Evolutionary conservation across 1,140 invertebrate genomes (phyloP).

Genomic region (Dreissena polymorpha): DNA sequence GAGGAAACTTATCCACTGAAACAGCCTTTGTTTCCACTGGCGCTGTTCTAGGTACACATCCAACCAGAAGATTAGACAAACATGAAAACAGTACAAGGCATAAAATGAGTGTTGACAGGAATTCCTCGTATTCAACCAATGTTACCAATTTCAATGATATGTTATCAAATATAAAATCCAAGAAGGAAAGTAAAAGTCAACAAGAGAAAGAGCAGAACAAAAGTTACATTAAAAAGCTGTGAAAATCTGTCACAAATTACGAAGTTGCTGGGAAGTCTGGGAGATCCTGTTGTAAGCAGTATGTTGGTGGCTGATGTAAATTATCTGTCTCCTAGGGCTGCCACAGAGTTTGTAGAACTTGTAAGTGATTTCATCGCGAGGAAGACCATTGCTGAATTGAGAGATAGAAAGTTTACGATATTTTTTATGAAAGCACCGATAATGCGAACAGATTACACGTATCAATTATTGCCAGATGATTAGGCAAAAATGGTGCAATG

Average conservation of each 20-base stretch:
- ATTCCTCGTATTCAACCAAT: conserved; percentile 4
- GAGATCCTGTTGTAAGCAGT: background rate
- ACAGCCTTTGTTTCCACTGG: conserved; percentile 24
- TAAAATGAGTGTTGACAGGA: background rate
- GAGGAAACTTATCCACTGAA: background rate
- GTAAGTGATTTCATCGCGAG: conserved; percentile 11
- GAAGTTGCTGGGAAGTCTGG: conserved; percentile 12
- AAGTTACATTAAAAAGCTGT: conserved; percentile 14
- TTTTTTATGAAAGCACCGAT: conserved; percentile 28
- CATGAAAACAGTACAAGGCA: conserved; percentile 47
- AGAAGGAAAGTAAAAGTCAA: conserved; percentile 40
- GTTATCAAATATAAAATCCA: conserved; percentile 16
- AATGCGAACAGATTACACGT: conserved; percentile 11
- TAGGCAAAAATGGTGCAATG: background rate
- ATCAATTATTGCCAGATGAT: conserved; percentile 30
- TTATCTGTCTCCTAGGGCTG: conserved; percentile 19
- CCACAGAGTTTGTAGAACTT: background rate
- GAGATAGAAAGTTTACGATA: conserved; percentile 14
- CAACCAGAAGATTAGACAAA: conserved; percentile 31
- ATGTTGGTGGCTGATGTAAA: background rate
- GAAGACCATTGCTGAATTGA: conserved; percentile 3
- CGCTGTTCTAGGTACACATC: conserved; percentile 38
- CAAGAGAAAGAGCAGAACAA: conserved; percentile 33
- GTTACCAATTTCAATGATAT: conserved; percentile 10
- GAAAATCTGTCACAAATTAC: conserved; percentile 20